Conservation (phyloP, 2,113 vertebrate species). For the Lophotis ruficrista region DNA sequence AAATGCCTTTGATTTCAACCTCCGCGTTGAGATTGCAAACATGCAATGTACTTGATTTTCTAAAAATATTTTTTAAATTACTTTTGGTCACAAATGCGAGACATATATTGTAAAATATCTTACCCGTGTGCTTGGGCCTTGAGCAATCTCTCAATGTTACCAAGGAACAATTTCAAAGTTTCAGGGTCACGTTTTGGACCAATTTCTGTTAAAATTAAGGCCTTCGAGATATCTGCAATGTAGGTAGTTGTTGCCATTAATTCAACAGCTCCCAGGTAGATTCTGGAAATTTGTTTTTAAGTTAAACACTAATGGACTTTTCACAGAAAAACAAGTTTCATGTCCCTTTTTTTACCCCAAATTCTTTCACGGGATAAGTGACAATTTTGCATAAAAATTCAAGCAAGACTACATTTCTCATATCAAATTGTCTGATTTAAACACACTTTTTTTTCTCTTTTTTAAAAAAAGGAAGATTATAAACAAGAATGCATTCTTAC, state of each 20-base stretch:
- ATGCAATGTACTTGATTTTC: neutral
- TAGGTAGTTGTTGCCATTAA: constrained; percentile 41
- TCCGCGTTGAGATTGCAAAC: rapidly evolving
- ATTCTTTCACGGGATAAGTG: neutral
- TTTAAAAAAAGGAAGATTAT: neutral
- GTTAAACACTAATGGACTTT: neutral
- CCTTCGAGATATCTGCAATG: constrained; percentile 83
- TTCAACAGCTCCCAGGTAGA: neutral
- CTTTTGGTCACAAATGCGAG: neutral
- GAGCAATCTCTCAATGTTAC: constrained; percentile 85
- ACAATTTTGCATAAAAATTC: neutral
- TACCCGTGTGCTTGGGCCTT: constrained; percentile 85
- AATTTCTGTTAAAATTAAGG: constrained; percentile 88
- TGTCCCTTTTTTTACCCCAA: neutral
- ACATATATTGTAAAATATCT: neutral
- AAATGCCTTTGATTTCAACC: neutral
- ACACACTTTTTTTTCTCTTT: too few species aligned
- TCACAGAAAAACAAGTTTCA: neutral
- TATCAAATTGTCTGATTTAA: neutral
- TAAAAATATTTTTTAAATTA: neutral
- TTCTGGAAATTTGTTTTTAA: neutral
- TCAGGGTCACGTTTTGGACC: constrained; percentile 84
- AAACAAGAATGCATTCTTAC: neutral
- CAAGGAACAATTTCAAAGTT: constrained; percentile 84
- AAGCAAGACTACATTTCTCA: neutral